Percentiles rank a stretch among this genome's conserved stretches.
Conservation (phyloP, 2,797 vertebrate species). For the Serranus cabrilla region DNA sequence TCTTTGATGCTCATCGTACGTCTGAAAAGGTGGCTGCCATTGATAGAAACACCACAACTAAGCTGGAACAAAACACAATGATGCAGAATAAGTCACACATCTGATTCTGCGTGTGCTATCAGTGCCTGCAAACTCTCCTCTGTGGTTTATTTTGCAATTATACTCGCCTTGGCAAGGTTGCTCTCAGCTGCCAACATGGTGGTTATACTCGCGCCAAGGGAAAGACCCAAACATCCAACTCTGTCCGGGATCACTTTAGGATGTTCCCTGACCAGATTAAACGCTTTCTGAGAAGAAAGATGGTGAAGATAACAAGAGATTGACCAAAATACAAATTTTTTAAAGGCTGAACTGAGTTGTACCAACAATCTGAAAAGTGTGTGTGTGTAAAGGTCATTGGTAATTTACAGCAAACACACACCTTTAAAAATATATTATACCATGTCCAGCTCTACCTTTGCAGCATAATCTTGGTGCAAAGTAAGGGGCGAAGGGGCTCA, state of each 20-base stretch:
- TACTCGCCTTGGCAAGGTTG: conserved; percentile 54
- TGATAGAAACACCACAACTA: conserved; percentile 78
- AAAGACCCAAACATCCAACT: conserved; percentile 80
- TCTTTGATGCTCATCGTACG: no score
- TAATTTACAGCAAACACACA: no score
- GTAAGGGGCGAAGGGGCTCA: no score
- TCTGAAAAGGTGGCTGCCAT: conserved; percentile 46
- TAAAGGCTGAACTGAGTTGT: no score
- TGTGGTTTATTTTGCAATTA: not conserved
- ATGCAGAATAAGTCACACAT: accelerated
- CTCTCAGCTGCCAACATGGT: conserved; percentile 58
- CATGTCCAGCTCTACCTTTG: no score
- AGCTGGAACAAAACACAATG: conserved; percentile 70
- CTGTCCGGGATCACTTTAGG: conserved; percentile 72
- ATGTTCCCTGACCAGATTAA: conserved; percentile 74
- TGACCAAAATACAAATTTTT: not conserved
- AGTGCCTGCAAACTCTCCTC: no score
- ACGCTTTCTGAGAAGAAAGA: conserved; percentile 73
- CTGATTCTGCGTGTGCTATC: not conserved
- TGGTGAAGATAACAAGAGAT: not conserved
- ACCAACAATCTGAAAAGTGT: no score
- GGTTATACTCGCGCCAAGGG: conserved; percentile 65
- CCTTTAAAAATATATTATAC: not conserved
- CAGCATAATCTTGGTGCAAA: no score
- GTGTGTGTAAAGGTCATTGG: no score